Base-by-base conservation (phyloP, 2,113 vertebrate species). In the Zosterops japonicus region DNA sequence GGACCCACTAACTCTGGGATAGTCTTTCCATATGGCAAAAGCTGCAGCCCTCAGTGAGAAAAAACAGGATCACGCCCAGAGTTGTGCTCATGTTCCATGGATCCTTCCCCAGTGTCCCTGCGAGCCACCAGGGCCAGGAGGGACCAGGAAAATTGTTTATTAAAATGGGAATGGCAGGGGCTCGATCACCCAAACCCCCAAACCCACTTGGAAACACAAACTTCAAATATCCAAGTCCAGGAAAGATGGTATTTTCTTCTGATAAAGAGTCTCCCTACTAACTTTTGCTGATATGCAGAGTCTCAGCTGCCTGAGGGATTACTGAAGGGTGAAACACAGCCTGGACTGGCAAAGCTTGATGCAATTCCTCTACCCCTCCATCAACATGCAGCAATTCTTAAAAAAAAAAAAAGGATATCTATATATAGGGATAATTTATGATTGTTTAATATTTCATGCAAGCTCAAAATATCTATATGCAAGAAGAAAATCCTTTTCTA, bases 11-110 rank as follows among this genome's bases (percentile, higher is more conserved):
- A 83, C 36, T 72, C 67, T 33, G 49, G 72, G 63, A 95, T 50
- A 61, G 81, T 39, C 89, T 85, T 91, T 90, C 91, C 93, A 94
- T 8, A 93, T 67, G 93, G 87, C 39, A 71, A 68, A 79, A 69
- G 18, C 60, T 87, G 57, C 27, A 47, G 39, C 60, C 5, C 44
- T 35, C 35, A 16, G 41, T 22, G 65, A 50, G 59, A 71, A 61
- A 77, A 93, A 89, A 78, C 60, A 94, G 74, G 57, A 91, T 84
- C 84, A 82, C 56, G 0, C 81, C 91, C 89, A 89, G 55, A 64
- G 49, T 36, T 86, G 64, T 27, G 65, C 44, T 94, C 67, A 65
- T 83, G 61, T 69, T 91, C 70, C 67, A 82, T 18, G 6, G 27
- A 75, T 85, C 84, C 84, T 85, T 67, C 44, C 82, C 29, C 31